A percentile compares a stretch with the other conserved stretches of the same genome.
phyloP scores from a whole-genome alignment of 2,888 invertebrate genomes.

The Autographa pulchrina region DNA sequence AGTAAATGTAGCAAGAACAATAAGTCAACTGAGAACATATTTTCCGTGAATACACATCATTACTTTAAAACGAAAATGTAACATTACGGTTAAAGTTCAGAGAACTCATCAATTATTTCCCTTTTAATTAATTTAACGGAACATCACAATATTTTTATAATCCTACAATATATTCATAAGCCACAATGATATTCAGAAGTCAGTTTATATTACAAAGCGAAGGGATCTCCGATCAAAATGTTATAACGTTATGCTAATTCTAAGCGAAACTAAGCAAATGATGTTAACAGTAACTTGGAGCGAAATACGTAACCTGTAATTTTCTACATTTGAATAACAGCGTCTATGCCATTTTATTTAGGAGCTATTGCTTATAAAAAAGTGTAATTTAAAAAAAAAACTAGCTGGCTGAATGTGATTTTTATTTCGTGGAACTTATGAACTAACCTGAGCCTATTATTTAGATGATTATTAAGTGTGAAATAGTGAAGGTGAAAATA shows the following conservation, averaged over 20 bases:
- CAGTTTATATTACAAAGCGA: conserved; percentile 43
- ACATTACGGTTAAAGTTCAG: background rate
- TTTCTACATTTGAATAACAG: conserved; percentile 36
- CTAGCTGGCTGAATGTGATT: background rate
- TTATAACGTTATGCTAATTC: conserved; percentile 57
- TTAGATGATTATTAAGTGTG: background rate
- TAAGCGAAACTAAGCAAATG: conserved; percentile 56
- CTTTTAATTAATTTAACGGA: background rate
- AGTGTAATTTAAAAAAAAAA: conserved; percentile 5
- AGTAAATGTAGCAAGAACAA: background rate
- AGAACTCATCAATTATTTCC: background rate
- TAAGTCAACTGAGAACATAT: background rate
- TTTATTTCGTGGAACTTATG: background rate
- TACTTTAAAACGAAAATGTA: background rate
- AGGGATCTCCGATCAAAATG: conserved; percentile 46
- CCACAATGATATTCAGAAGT: conserved; percentile 52
- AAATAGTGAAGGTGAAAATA: background rate
- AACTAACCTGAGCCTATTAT: background rate
- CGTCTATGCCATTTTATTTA: conserved; percentile 15
- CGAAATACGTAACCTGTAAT: conserved; percentile 40
- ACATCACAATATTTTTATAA: background rate
- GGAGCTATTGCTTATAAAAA: conserved; percentile 8
- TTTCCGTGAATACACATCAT: conserved; percentile 1
- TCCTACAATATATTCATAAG: conserved; percentile 36
- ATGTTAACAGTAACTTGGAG: conserved; percentile 44